Evolutionary conservation across 2,797 vertebrate species (phyloP).

Genomic region (Arrhamphus sclerolepis): DNA sequence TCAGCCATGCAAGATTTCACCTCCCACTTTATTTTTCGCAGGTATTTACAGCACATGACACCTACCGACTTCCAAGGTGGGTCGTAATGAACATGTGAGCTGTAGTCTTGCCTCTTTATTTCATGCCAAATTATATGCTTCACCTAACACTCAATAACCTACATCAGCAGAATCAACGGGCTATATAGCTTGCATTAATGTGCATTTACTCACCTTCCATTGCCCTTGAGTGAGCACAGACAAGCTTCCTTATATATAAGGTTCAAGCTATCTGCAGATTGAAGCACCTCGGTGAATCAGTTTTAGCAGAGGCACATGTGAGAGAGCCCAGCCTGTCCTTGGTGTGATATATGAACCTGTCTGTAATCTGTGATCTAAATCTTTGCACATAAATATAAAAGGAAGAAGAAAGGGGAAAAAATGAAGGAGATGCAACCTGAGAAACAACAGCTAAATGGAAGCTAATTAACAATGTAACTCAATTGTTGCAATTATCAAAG

Average conservation of each 20-base stretch:
- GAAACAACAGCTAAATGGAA: neutral
- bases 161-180: slow-evolving; percentile 49
- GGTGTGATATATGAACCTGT: slow-evolving; percentile 20
- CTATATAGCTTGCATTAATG: slow-evolving; percentile 10
- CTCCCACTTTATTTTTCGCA: too few relatives aligned
- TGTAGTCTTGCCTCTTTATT: slow-evolving; percentile 16
- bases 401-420: too few relatives aligned
- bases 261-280: slow-evolving; percentile 6
- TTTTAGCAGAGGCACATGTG: slow-evolving; percentile 17
- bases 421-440: neutral
- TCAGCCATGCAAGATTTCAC: too few relatives aligned
- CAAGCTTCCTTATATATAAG: slow-evolving; percentile 17
- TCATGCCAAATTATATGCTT: slow-evolving; percentile 27
- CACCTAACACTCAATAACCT: slow-evolving; percentile 18
- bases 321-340: slow-evolving; percentile 5
- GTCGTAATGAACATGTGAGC: slow-evolving; percentile 35
- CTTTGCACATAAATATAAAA: neutral
- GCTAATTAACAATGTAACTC: too few relatives aligned
- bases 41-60: slow-evolving; percentile 1
- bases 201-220: slow-evolving; percentile 27
- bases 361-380: slow-evolving; percentile 29
- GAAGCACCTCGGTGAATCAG: slow-evolving; percentile 16
- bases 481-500: neutral
- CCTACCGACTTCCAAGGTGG: slow-evolving; percentile 3
- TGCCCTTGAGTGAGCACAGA: slow-evolving; percentile 39